These are phyloP conservation scores for Synanthedon formicaeformis DNA, from an alignment of 2,888 invertebrate species.

Conservation along the genomic window DNA sequence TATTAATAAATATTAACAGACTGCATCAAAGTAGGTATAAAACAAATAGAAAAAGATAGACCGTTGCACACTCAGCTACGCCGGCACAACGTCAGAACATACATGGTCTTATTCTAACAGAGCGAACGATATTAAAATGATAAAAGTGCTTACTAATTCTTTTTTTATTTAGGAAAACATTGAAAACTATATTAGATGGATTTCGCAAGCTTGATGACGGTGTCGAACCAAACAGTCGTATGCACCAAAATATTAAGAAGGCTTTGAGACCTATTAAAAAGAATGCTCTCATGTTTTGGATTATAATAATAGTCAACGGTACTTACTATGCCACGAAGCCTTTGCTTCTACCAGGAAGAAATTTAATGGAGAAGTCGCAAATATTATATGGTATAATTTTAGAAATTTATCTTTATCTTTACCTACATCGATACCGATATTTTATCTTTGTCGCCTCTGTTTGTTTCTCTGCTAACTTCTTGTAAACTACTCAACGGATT, in stretches of 20 bases:
- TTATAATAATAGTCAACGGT: constrained; percentile 26
- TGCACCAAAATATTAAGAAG: constrained; percentile 20
- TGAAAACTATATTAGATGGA: constrained; percentile 21
- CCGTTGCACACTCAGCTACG: too few species aligned
- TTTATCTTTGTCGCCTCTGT: too few species aligned
- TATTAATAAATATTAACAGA: too few species aligned
- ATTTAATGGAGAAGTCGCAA: constrained; percentile 23
- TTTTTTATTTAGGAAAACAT: constrained; percentile 17
- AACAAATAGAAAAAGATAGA: too few species aligned
- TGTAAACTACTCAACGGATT: too few species aligned
- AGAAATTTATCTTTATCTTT: neutral
- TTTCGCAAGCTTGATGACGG: constrained; percentile 21
- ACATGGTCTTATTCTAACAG: too few species aligned
- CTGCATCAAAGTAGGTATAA: too few species aligned
- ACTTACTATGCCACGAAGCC: constrained; percentile 22
- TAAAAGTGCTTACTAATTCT: neutral
- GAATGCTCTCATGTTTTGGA: constrained; percentile 33
- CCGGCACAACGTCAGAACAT: too few species aligned
- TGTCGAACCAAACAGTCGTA: constrained; percentile 20
- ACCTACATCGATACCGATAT: too few species aligned
- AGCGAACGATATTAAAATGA: too few species aligned
- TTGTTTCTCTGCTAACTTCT: too few species aligned
- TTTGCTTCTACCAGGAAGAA: constrained; percentile 26
- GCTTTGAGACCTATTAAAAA: constrained; percentile 27
- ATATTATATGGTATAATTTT: too few species aligned